These are phyloP conservation scores for Pangasius macronema DNA, from an alignment of 2,797 vertebrate genomes.

Conservation along the genomic window DNA sequence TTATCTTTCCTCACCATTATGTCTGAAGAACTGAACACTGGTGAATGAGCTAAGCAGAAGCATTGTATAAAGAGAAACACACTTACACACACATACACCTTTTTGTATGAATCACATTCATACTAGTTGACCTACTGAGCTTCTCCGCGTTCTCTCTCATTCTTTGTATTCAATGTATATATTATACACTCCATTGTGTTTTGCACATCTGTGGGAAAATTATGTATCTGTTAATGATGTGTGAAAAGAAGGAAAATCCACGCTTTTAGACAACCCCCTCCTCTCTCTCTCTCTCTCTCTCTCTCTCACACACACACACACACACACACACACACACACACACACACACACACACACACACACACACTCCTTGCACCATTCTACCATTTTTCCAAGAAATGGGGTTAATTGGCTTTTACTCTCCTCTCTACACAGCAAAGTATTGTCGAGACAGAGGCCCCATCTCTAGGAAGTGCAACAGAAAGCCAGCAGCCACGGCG, in stretches of 20 bases:
- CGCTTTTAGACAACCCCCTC: slow-evolving; percentile 71
- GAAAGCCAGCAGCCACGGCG: slow-evolving; percentile 65
- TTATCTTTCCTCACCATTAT: slow-evolving; percentile 13
- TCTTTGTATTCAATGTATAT: slow-evolving; percentile 18
- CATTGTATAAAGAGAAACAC: not conserved
- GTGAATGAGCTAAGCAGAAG: not conserved
- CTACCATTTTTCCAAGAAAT: slow-evolving; percentile 71
- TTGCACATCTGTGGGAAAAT: slow-evolving; percentile 54
- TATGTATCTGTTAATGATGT: slow-evolving; percentile 88
- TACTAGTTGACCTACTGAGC: not conserved
- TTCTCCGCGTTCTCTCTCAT: not conserved
- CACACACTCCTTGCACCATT: slow-evolving; percentile 61
- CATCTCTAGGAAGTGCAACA: slow-evolving; percentile 68
- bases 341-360: slow-evolving; percentile 49
- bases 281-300: not conserved
- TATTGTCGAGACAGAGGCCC: slow-evolving; percentile 67
- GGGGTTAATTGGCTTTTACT: slow-evolving; percentile 88
- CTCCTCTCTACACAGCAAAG: slow-evolving; percentile 63
- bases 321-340: slow-evolving; percentile 28
- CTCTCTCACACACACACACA: slow-evolving; percentile 3
- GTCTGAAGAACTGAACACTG: not conserved
- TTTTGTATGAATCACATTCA: not conserved
- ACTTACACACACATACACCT: not conserved
- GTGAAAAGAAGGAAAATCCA: slow-evolving; percentile 86
- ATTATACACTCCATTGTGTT: slow-evolving; percentile 17